Percentiles rank a stretch among this genome's conserved stretches.
Conservation (phyloP, 1,140 invertebrate genomes). For the Orchesella cincta region DNA sequence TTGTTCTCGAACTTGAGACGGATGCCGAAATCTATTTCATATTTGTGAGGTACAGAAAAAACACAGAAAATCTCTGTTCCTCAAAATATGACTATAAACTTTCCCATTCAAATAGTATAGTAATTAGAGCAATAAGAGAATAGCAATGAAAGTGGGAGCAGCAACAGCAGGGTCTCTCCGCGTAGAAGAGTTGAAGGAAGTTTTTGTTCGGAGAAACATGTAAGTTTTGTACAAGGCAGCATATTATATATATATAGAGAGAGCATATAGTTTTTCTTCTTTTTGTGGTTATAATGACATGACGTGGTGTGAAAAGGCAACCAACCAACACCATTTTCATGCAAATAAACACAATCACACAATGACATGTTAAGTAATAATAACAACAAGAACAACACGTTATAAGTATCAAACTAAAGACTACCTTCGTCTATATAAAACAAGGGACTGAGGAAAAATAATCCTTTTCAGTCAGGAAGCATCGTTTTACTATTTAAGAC, state of each 20-base stretch:
- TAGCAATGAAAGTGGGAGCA: not conserved
- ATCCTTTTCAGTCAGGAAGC: no score
- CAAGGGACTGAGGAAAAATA: no score
- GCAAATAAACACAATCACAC: not conserved
- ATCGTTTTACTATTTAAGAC: no score
- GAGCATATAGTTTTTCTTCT: no score
- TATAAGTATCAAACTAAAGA: not conserved
- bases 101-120: not conserved
- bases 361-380: not conserved
- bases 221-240: not conserved
- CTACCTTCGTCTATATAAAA: not conserved
- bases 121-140: not conserved
- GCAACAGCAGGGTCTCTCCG: slow-evolving; percentile 3
- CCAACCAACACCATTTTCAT: slow-evolving; percentile 18
- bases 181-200: not conserved
- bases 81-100: not conserved
- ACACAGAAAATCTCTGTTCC: no score
- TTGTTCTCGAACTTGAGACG: no score
- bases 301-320: not conserved
- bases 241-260: no score
- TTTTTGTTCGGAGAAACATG: no score
- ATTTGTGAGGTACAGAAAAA: no score
- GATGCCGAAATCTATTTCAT: no score
- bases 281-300: no score
- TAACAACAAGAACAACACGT: not conserved